Evolutionary conservation across 1,140 invertebrate genomes (phyloP).

Genomic region (Drosophila micromelanica): DNA sequence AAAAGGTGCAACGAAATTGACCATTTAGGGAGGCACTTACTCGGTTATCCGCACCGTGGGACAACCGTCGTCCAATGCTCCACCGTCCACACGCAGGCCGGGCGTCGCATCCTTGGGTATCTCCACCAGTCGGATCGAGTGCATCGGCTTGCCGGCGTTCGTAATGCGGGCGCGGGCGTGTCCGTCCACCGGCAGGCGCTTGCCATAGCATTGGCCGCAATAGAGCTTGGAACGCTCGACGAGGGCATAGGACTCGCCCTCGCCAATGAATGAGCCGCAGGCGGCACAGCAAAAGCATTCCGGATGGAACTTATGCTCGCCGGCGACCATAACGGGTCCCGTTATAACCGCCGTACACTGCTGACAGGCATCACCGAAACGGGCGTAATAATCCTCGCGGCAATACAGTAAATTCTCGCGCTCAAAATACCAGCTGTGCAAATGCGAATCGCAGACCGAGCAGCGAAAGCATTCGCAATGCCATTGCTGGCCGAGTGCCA

Average conservation of each 20-base stretch:
- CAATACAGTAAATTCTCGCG: slow-evolving; percentile 95
- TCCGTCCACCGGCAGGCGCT: slow-evolving; percentile 78
- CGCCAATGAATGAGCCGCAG: slow-evolving; percentile 94
- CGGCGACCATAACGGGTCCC: slow-evolving; percentile 96
- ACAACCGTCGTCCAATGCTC: slow-evolving; percentile 69
- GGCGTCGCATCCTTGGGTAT: slow-evolving; percentile 86
- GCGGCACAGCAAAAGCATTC: slow-evolving; percentile 95
- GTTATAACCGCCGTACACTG: slow-evolving; percentile 94
- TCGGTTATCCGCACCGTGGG: slow-evolving; percentile 80
- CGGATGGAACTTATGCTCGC: slow-evolving; percentile 97
- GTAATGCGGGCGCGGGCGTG: slow-evolving; percentile 59
- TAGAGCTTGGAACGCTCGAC: slow-evolving; percentile 95
- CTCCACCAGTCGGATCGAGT: slow-evolving; percentile 92
- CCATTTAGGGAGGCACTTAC: slow-evolving; percentile 49
- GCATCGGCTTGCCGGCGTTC: slow-evolving; percentile 86
- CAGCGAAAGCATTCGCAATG: slow-evolving; percentile 95
- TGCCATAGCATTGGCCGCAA: slow-evolving; percentile 89
- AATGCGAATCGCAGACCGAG: slow-evolving; percentile 92
- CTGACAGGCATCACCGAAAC: slow-evolving; percentile 95
- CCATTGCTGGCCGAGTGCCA: slow-evolving; percentile 92
- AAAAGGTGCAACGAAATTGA: background rate
- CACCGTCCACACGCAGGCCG: slow-evolving; percentile 87
- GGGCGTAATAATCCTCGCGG: slow-evolving; percentile 94
- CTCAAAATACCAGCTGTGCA: slow-evolving; percentile 97
- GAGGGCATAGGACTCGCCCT: slow-evolving; percentile 95